phyloP scores from a whole-genome alignment of 1,140 invertebrate genomes.

The Pogonognathellus flavescens region DNA sequence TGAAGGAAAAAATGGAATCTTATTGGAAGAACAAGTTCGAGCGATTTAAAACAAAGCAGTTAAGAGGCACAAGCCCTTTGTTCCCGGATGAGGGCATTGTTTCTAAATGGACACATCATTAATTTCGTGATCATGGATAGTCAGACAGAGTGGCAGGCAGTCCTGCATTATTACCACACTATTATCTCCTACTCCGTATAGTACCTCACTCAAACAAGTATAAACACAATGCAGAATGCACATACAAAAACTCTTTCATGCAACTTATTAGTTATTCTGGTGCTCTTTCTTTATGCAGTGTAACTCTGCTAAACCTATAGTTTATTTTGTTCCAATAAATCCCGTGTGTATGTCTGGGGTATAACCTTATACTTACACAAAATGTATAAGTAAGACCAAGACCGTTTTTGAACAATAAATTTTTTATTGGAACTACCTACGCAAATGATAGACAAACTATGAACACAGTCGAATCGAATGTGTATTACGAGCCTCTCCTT shows the following conservation, averaged over 20 bases:
- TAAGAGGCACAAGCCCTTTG: slow-evolving; percentile 46
- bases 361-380: neutral
- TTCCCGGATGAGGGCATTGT: slow-evolving; percentile 52
- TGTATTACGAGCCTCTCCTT: too few relatives aligned
- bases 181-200: neutral
- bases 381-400: neutral
- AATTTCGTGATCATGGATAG: slow-evolving; percentile 53
- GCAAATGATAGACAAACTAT: neutral
- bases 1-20: neutral
- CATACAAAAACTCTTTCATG: neutral
- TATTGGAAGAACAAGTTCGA: neutral
- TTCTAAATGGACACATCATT: slow-evolving; percentile 58
- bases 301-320: neutral
- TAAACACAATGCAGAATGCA: too few relatives aligned
- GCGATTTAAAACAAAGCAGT: slow-evolving; percentile 31
- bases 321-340: neutral
- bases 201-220: too few relatives aligned
- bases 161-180: slow-evolving; percentile 30
- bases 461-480: too few relatives aligned
- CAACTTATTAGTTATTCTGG: slow-evolving; percentile 8
- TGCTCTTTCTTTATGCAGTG: neutral
- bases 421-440: neutral
- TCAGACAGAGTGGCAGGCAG: slow-evolving; percentile 33
- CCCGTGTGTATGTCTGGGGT: neutral
- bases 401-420: too few relatives aligned